A percentile compares a stretch with the other conserved stretches of the same genome.
Conservation (phyloP, 2,888 invertebrate genomes). For the Epinotia demarniana region DNA sequence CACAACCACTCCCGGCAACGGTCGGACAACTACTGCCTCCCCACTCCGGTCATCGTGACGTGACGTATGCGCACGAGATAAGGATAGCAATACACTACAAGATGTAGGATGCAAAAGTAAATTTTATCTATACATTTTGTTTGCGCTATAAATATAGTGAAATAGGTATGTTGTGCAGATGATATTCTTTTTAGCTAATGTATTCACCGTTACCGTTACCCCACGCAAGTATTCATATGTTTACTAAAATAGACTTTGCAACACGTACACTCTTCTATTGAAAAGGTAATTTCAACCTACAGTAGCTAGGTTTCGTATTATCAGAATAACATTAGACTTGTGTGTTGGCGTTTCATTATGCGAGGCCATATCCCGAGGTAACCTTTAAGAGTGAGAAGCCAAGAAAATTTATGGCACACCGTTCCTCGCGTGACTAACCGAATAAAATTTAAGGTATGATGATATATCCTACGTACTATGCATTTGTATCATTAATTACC, state of each 20-base stretch:
- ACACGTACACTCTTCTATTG: background rate
- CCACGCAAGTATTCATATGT: too few species aligned
- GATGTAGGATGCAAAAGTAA: too few species aligned
- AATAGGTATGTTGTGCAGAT: too few species aligned
- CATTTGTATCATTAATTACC: background rate
- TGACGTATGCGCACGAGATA: too few species aligned
- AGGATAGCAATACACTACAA: too few species aligned
- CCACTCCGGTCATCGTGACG: too few species aligned
- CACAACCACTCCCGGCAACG: too few species aligned
- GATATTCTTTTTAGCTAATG: too few species aligned
- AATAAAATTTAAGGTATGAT: background rate
- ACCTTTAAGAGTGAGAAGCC: background rate
- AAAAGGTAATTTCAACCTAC: background rate
- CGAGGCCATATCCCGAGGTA: background rate
- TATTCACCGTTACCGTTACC: too few species aligned
- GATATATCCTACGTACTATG: background rate
- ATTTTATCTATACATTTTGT: too few species aligned
- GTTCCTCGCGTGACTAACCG: slow-evolving; percentile 5
- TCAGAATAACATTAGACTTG: background rate
- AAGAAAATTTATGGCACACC: background rate
- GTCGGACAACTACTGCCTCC: too few species aligned
- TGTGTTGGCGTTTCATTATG: background rate
- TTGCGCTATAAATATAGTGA: too few species aligned
- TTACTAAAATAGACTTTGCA: background rate
- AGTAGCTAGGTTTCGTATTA: background rate